Conservation (phyloP, 53 echinoderm and acorn worm genomes). For the Holothuria leucospilota region DNA sequence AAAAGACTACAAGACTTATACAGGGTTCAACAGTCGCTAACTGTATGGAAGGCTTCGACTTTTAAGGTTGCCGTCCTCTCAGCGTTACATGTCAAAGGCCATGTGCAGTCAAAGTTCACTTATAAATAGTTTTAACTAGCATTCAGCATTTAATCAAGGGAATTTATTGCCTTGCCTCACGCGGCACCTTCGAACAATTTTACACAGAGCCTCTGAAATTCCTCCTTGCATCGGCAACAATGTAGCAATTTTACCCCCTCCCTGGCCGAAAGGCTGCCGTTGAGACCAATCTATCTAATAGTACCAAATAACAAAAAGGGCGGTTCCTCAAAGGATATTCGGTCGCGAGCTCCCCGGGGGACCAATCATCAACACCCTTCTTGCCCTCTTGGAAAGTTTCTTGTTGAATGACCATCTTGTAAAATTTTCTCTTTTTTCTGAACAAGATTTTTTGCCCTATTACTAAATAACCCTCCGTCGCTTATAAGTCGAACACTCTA, state of each 20-base stretch:
- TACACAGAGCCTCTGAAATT: not conserved
- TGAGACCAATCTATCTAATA: conserved; percentile 10
- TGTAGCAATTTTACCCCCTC: conserved; percentile 36
- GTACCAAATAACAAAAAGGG: conserved; percentile 6
- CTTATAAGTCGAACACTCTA: not conserved
- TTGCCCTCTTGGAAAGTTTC: not conserved
- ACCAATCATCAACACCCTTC: conserved; percentile 25
- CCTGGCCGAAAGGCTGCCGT: not conserved
- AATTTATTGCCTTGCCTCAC: not conserved
- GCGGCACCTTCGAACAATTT: not conserved
- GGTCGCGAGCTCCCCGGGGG: conserved; percentile 35
- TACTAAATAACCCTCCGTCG: not conserved
- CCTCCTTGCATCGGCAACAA: not conserved
- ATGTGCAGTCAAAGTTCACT: too few species aligned
- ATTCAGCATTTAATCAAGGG: not conserved
- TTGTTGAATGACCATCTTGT: conserved; percentile 23
- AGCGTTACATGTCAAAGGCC: too few species aligned
- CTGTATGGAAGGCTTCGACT: too few species aligned
- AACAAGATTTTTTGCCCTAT: not conserved
- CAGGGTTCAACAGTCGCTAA: too few species aligned
- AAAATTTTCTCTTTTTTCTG: not conserved
- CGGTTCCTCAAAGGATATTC: conserved; percentile 15
- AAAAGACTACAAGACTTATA: too few species aligned
- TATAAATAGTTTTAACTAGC: too few species aligned
- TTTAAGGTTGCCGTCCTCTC: too few species aligned